phyloP scores from a whole-genome alignment of 2,888 invertebrate species.

The Eudasyphora cyanicolor region DNA sequence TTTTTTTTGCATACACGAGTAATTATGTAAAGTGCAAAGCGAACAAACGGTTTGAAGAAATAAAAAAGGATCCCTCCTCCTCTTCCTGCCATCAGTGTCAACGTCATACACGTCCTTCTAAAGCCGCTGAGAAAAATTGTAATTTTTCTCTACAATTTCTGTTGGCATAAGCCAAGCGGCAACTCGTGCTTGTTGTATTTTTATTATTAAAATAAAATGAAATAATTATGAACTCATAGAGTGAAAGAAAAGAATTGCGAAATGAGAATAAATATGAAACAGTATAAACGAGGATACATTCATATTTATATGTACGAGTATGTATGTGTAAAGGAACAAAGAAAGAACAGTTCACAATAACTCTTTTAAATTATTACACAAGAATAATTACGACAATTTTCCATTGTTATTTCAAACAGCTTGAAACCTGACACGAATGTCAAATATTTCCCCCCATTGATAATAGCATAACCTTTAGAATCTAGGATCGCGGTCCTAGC shows the following conservation, averaged over 20 bases:
- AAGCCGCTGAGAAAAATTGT: background rate
- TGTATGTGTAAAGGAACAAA: too few relatives aligned
- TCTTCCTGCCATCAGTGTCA: background rate
- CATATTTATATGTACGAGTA: too few relatives aligned
- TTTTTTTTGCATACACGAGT: background rate
- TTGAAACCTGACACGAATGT: slow-evolving; percentile 25
- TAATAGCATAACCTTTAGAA: background rate
- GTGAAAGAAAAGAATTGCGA: background rate
- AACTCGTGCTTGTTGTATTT: too few relatives aligned
- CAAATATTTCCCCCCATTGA: background rate
- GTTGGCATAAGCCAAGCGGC: background rate
- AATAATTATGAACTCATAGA: slow-evolving; percentile 18
- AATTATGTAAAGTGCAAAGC: background rate
- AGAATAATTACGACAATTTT: slow-evolving; percentile 16
- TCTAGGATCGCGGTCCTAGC: background rate
- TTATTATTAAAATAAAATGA: slow-evolving; percentile 10
- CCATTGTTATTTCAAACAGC: background rate
- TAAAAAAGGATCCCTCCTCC: background rate
- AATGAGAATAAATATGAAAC: background rate
- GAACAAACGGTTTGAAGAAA: too few relatives aligned
- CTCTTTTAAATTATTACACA: background rate
- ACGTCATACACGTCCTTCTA: background rate
- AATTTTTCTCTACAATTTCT: slow-evolving; percentile 13
- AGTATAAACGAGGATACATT: too few relatives aligned
- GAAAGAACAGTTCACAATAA: background rate